Conservation (phyloP, 2,888 invertebrate species). For the Apotomis capreana region DNA sequence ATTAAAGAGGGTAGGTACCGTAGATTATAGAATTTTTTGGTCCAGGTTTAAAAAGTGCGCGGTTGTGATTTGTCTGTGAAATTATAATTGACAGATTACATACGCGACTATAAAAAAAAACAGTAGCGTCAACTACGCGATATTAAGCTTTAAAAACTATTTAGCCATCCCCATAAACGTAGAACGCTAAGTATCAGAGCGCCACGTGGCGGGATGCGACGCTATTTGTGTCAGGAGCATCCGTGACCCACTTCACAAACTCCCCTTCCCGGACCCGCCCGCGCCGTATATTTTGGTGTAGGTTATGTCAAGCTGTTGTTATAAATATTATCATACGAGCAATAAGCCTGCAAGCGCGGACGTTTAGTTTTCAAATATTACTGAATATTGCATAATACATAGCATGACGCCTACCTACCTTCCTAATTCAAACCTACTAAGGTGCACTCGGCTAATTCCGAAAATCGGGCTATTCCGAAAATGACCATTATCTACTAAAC, state of each 20-base stretch:
- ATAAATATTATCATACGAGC: slow-evolving; percentile 43
- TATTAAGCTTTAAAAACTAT: slow-evolving; percentile 1
- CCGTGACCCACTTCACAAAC: slow-evolving; percentile 77
- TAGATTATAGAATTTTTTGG: too few relatives aligned
- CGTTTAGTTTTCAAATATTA: background rate
- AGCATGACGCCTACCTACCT: too few relatives aligned
- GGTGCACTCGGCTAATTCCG: too few relatives aligned
- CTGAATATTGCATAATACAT: too few relatives aligned
- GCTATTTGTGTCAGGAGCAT: slow-evolving; percentile 81
- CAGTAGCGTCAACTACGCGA: slow-evolving; percentile 7
- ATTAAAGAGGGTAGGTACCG: too few relatives aligned
- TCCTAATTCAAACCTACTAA: too few relatives aligned
- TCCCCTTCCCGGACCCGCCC: slow-evolving; percentile 66
- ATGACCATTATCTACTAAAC: too few relatives aligned
- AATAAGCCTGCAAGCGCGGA: slow-evolving; percentile 3
- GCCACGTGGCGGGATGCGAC: slow-evolving; percentile 75
- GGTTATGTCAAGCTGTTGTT: slow-evolving; percentile 63
- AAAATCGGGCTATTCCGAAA: too few relatives aligned
- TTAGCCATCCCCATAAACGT: slow-evolving; percentile 8
- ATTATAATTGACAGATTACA: too few relatives aligned
- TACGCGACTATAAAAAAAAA: background rate
- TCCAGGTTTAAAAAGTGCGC: too few relatives aligned
- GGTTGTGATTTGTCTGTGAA: too few relatives aligned
- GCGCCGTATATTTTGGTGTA: slow-evolving; percentile 77
- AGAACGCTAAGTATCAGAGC: slow-evolving; percentile 45